These are phyloP conservation scores for Acomys russatus DNA, from an alignment of 2,797 vertebrate species.

Conservation along the genomic window DNA sequence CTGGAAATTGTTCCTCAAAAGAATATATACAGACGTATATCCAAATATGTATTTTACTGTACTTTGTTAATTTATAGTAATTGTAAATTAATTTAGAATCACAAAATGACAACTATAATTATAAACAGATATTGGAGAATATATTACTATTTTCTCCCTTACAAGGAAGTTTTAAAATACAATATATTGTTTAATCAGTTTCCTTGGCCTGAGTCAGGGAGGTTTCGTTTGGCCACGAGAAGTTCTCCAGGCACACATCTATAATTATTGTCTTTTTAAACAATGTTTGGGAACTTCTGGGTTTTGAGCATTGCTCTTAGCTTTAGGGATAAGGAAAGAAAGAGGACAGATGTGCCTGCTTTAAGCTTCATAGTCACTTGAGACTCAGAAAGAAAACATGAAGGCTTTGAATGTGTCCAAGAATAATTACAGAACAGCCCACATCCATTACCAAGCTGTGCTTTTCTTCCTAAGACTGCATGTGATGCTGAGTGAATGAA, in stretches of 20 bases:
- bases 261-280: constrained; percentile 8
- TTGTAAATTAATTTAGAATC: constrained; percentile 63
- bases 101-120: not conserved
- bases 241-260: not conserved
- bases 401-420: not conserved
- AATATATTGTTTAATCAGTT: not conserved
- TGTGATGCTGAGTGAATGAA: not conserved
- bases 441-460: not conserved
- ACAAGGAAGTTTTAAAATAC: constrained; percentile 7
- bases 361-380: constrained; percentile 8
- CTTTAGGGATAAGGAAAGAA: not conserved
- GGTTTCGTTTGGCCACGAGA: not conserved
- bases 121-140: constrained; percentile 40
- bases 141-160: not conserved
- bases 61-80: constrained; percentile 65
- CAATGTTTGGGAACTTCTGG: constrained; percentile 11
- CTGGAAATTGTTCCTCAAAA: constrained; percentile 29
- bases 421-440: constrained; percentile 38
- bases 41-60: constrained; percentile 18
- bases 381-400: constrained; percentile 49
- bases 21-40: not conserved
- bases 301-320: not conserved
- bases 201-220: not conserved
- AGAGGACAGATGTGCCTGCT: not conserved
- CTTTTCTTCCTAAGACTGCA: constrained; percentile 37